These are phyloP conservation scores for Chrysodeixis includens DNA, from an alignment of 2,888 invertebrate genomes.

Conservation along the genomic window DNA sequence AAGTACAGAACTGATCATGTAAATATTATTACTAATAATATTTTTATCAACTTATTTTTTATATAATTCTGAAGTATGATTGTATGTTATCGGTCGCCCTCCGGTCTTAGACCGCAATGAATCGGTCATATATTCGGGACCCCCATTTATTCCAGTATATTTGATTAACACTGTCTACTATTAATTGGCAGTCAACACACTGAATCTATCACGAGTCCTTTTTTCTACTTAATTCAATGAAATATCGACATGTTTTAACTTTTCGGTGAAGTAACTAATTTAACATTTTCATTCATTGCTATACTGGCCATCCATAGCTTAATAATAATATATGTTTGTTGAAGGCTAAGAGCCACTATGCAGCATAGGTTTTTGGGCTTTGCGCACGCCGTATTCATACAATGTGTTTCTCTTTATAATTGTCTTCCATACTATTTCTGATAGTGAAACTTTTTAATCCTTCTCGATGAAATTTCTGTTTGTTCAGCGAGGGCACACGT, in stretches of 20 bases:
- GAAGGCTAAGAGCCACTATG: background rate
- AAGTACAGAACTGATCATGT: constrained; percentile 66
- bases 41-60: constrained; percentile 46
- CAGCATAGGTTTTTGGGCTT: background rate
- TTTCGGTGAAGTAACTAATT: background rate
- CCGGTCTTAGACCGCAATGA: constrained; percentile 5
- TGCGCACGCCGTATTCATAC: background rate
- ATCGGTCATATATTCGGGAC: constrained; percentile 16
- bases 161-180: constrained; percentile 8
- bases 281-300: background rate
- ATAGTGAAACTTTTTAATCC: background rate
- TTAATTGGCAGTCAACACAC: constrained; percentile 17
- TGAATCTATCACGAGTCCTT: background rate
- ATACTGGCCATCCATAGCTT: background rate
- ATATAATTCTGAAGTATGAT: constrained; percentile 40
- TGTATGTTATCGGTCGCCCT: constrained; percentile 24
- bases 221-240: background rate
- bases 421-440: background rate
- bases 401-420: background rate
- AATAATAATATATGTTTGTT: background rate
- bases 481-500: background rate
- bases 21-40: constrained; percentile 55
- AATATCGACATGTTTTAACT: background rate
- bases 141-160: constrained; percentile 8
- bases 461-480: background rate